These are phyloP conservation scores for Stenichneumon culpator DNA, from an alignment of 2,888 invertebrate species.

Conservation along the genomic window DNA sequence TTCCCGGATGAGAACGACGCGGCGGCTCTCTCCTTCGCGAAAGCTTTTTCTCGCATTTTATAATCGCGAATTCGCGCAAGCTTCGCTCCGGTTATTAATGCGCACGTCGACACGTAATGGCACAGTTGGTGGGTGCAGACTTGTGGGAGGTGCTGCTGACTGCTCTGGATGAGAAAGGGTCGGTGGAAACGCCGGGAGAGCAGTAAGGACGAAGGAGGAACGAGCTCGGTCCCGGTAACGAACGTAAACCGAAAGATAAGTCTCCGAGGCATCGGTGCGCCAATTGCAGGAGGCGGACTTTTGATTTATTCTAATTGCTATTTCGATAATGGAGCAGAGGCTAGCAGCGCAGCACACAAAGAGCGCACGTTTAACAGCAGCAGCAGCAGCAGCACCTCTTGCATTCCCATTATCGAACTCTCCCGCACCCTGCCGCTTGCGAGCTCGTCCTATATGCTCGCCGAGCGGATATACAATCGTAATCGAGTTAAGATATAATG, in stretches of 20 bases:
- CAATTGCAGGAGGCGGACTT: slow-evolving; percentile 79
- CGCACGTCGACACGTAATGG: slow-evolving; percentile 70
- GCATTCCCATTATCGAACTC: slow-evolving; percentile 85
- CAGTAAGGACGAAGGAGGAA: slow-evolving; percentile 55
- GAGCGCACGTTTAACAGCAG: slow-evolving; percentile 58
- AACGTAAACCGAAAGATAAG: slow-evolving; percentile 72
- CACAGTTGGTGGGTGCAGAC: slow-evolving; percentile 1
- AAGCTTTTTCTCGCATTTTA: slow-evolving; percentile 69
- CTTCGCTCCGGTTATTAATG: slow-evolving; percentile 68
- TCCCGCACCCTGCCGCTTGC: slow-evolving; percentile 38
- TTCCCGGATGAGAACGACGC: slow-evolving; percentile 65
- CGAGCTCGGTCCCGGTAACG: slow-evolving; percentile 70
- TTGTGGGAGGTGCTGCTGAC: slow-evolving; percentile 63
- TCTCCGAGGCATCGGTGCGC: slow-evolving; percentile 75
- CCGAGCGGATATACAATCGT: slow-evolving; percentile 81
- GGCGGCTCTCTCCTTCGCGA: slow-evolving; percentile 44
- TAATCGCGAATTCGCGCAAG: slow-evolving; percentile 61
- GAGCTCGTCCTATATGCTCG: slow-evolving; percentile 41
- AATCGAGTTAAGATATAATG: slow-evolving; percentile 82
- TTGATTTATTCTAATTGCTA: slow-evolving; percentile 85
- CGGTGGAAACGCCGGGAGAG: slow-evolving; percentile 29
- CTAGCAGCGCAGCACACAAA: slow-evolving; percentile 63
- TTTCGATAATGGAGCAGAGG: slow-evolving; percentile 83
- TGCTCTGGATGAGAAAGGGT: slow-evolving; percentile 63
- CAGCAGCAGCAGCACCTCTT: slow-evolving; percentile 74